A percentile compares a stretch with the other conserved stretches of the same genome.
Evolutionary conservation across 1,140 invertebrate species (phyloP).

Genomic region (Drosophila pachea): DNA sequence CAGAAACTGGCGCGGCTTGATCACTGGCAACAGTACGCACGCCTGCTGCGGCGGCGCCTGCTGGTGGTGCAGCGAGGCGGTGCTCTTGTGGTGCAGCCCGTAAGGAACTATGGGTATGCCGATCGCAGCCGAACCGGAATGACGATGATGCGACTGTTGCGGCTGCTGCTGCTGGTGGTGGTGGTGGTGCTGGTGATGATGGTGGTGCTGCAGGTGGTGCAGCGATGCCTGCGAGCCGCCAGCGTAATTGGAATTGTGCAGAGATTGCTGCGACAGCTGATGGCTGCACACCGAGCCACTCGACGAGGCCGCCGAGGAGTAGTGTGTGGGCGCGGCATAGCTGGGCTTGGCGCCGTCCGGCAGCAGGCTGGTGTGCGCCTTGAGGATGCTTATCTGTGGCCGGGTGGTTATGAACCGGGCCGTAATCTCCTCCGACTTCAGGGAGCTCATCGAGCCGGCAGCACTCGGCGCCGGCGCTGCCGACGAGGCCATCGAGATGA

Average conservation of each 20-base stretch:
- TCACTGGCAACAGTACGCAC: conserved; percentile 76
- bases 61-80: conserved; percentile 66
- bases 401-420: conserved; percentile 84
- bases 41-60: conserved; percentile 70
- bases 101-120: conserved; percentile 78
- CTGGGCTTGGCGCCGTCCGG: conserved; percentile 80
- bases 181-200: conserved; percentile 16
- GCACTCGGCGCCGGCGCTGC: conserved; percentile 43
- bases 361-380: conserved; percentile 83
- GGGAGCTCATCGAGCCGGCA: conserved; percentile 59
- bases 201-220: conserved; percentile 50
- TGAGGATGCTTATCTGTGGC: conserved; percentile 84
- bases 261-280: conserved; percentile 66
- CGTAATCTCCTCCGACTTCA: conserved; percentile 81
- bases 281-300: conserved; percentile 69
- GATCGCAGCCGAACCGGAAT: conserved; percentile 64
- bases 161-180: conserved; percentile 17
- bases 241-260: conserved; percentile 70
- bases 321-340: conserved; percentile 79
- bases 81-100: conserved; percentile 73
- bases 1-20: conserved; percentile 75
- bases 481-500: conserved; percentile 61
- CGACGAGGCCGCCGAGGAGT: conserved; percentile 64
- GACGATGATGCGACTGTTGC: conserved; percentile 46
- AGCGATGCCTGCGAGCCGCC: conserved; percentile 65